Percentiles rank a stretch among this genome's conserved stretches.
phyloP scores from a whole-genome alignment of 2,888 invertebrate genomes.

The Eristalinus aeneus region DNA sequence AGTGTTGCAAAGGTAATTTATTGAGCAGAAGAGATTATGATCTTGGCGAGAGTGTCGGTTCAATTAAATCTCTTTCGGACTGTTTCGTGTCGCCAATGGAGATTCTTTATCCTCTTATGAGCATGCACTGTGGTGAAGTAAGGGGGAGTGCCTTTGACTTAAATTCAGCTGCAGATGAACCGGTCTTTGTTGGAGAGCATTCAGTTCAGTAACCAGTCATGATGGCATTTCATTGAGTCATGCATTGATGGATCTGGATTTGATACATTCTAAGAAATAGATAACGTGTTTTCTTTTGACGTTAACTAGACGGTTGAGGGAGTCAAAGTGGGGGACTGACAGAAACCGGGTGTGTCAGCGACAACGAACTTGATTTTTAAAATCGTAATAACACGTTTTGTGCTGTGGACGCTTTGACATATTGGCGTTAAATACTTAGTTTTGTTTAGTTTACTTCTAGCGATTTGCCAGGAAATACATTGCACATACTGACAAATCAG shows the following conservation, averaged over 20 bases:
- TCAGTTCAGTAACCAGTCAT: neutral
- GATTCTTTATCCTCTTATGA: neutral
- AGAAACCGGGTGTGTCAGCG: neutral
- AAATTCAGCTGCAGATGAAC: conserved; percentile 3
- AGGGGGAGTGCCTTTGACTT: neutral
- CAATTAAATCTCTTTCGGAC: conserved; percentile 35
- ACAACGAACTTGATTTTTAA: neutral
- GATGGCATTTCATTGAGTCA: neutral
- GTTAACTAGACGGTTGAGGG: too few species aligned
- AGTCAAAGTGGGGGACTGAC: neutral
- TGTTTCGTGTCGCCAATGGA: neutral
- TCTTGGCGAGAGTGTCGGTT: conserved; percentile 11
- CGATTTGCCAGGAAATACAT: too few species aligned
- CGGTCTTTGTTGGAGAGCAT: neutral
- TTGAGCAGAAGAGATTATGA: conserved; percentile 9
- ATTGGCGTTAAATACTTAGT: too few species aligned
- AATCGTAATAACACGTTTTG: too few species aligned
- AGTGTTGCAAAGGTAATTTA: conserved; percentile 4
- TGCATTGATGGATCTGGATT: neutral
- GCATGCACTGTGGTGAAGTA: neutral
- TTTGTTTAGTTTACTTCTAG: too few species aligned
- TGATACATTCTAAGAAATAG: neutral
- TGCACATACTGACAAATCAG: too few species aligned
- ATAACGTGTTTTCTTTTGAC: too few species aligned
- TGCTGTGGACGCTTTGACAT: too few species aligned